Percentiles rank a stretch among this genome's conserved stretches.
Evolutionary conservation across 2,797 vertebrate species (phyloP).

Genomic region (Pipistrellus nathusii): DNA sequence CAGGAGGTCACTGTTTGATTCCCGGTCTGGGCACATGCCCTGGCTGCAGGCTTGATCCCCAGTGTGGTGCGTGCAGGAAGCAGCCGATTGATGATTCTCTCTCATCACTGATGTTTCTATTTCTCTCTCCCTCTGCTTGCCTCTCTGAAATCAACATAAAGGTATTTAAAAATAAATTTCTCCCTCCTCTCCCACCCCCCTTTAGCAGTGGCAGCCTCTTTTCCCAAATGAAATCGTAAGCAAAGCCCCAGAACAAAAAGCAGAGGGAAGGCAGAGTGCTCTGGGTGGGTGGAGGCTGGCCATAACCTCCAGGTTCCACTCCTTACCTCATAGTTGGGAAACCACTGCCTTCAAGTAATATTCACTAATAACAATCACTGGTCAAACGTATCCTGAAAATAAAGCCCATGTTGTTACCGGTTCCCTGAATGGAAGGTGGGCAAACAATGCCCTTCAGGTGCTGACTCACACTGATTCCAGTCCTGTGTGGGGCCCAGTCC

Average conservation of each 20-base stretch:
- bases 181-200: neutral
- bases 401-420: neutral
- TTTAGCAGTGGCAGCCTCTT: neutral
- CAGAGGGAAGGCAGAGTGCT: neutral
- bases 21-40: too few species aligned
- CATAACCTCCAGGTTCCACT: neutral
- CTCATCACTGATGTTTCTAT: too few species aligned
- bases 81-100: too few species aligned
- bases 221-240: neutral
- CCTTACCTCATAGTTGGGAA: neutral
- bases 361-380: neutral
- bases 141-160: too few species aligned
- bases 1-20: too few species aligned
- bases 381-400: neutral
- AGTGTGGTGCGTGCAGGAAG: too few species aligned
- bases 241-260: neutral
- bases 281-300: too few species aligned
- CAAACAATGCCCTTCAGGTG: accelerated
- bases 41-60: too few species aligned
- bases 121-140: too few species aligned
- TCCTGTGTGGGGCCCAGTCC: accelerated
- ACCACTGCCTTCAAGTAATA: neutral
- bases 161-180: too few species aligned
- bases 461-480: neutral
- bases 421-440: neutral